These are phyloP conservation scores for Trinectes maculatus DNA, from an alignment of 2,113 vertebrate genomes.

Conservation along the genomic window DNA sequence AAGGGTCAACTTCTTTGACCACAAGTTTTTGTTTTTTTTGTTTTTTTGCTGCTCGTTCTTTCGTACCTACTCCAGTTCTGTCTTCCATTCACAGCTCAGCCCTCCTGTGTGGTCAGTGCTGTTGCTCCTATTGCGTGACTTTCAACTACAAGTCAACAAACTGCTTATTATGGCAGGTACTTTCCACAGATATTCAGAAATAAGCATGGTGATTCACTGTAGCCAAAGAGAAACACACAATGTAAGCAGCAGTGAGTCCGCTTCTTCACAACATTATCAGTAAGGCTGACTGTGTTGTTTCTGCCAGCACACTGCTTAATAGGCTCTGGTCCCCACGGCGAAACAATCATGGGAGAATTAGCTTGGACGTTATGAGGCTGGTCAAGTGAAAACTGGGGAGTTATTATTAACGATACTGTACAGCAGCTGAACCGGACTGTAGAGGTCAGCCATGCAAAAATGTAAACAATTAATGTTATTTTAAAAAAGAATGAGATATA, in stretches of 20 bases:
- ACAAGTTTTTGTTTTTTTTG: conserved; percentile 29
- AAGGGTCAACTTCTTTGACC: conserved; percentile 33
- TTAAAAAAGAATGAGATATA: not conserved
- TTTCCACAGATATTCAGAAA: conserved; percentile 79
- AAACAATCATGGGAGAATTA: conserved; percentile 65
- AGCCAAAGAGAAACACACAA: conserved; percentile 71
- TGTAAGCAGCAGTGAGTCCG: conserved; percentile 48
- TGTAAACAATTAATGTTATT: conserved; percentile 8
- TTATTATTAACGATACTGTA: conserved; percentile 36
- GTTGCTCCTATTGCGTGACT: conserved; percentile 55
- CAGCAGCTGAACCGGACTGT: conserved; percentile 9
- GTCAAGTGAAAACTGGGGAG: conserved; percentile 43
- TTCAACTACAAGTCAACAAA: conserved; percentile 75
- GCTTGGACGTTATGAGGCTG: conserved; percentile 48
- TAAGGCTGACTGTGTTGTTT: conserved; percentile 61
- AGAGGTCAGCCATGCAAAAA: conserved; percentile 1
- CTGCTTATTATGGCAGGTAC: conserved; percentile 80
- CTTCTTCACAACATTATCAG: conserved; percentile 51
- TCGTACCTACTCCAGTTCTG: not conserved
- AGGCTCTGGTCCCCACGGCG: conserved; percentile 51
- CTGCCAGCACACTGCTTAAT: conserved; percentile 58
- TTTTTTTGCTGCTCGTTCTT: conserved; percentile 18
- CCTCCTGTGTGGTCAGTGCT: conserved; percentile 71
- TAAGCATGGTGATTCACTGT: conserved; percentile 68
- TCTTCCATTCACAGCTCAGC: conserved; percentile 42